Evolutionary conservation across 2,888 invertebrate species (phyloP), one percentile per base, ranked within the genome.

Genomic region (Dexiosoma caninum): DNA sequence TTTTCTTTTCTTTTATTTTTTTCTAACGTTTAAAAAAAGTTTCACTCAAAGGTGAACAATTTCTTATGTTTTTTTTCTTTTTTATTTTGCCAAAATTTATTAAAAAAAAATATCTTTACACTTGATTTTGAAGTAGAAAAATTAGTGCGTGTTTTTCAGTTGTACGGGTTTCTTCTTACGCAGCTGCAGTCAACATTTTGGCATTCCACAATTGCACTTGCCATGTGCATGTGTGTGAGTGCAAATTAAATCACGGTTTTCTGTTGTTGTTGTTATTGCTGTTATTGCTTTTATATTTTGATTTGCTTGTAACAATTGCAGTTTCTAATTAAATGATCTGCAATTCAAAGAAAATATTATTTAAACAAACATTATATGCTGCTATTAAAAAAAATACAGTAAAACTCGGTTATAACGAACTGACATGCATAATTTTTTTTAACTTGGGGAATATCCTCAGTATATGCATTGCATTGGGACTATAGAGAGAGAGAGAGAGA

Each of bases 321-420:
- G 30, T 55, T 71, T 69, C 69, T 55, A 66, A 49, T 60, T 60
- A 21, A 71, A 82, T 46, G 49, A 70, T 55, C 76, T 80, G 60
- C 40, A 78, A 80, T 60, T 32, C 77, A 75, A 70, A 7, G 30
- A 42, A 62, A 72, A 62, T 27, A 27, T n/a, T n/a, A n/a, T n/a
- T n/a, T n/a, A n/a, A n/a, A n/a, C n/a, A n/a, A n/a, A n/a, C n/a
- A n/a, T n/a, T n/a, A n/a, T n/a, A n/a, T n/a, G n/a, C n/a, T n/a
- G n/a, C n/a, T n/a, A n/a, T n/a, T n/a, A n/a, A n/a, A n/a, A n/a
- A n/a, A n/a, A n/a, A n/a, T n/a, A n/a, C n/a, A n/a, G n/a, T n/a
- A n/a, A n/a, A n/a, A n/a, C n/a, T n/a, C n/a, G n/a, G n/a, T n/a
- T n/a, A n/a, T n/a, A n/a, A n/a, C n/a, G n/a, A n/a, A n/a, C n/a